Evolutionary conservation across 2,888 invertebrate genomes (phyloP).

Genomic region (Eudasyphora cyanicolor): DNA sequence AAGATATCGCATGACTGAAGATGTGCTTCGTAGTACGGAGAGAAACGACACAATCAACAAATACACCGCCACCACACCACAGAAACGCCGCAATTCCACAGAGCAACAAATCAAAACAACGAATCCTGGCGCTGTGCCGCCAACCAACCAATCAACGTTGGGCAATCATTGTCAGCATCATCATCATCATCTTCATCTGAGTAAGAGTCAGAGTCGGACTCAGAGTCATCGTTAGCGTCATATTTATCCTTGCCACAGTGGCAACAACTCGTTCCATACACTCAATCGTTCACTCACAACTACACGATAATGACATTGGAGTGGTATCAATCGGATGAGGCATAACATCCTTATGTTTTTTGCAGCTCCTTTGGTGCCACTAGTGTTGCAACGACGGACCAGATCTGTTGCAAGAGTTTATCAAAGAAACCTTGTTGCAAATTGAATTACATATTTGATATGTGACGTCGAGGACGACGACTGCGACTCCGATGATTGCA

Average conservation of each 20-base stretch:
- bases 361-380: not conserved
- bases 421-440: conserved; percentile 52
- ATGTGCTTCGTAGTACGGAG: not conserved
- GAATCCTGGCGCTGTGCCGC: too few species aligned
- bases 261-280: not conserved
- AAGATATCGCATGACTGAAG: too few species aligned
- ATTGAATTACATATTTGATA: conserved; percentile 56
- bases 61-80: not conserved
- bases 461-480: conserved; percentile 32
- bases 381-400: not conserved
- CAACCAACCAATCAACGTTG: conserved; percentile 6
- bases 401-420: conserved; percentile 8
- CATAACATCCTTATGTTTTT: not conserved
- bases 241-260: not conserved
- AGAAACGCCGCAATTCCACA: too few species aligned
- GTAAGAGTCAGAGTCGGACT: too few species aligned
- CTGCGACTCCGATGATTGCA: too few species aligned
- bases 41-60: not conserved
- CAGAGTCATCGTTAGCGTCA: too few species aligned
- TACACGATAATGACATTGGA: conserved; percentile 2
- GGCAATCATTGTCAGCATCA: conserved; percentile 32
- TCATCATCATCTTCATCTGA: not conserved
- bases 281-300: too few species aligned
- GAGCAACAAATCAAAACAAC: not conserved
- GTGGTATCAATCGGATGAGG: too few species aligned